phyloP scores from a whole-genome alignment of 1,140 invertebrate species.

The Nymphalis io region DNA sequence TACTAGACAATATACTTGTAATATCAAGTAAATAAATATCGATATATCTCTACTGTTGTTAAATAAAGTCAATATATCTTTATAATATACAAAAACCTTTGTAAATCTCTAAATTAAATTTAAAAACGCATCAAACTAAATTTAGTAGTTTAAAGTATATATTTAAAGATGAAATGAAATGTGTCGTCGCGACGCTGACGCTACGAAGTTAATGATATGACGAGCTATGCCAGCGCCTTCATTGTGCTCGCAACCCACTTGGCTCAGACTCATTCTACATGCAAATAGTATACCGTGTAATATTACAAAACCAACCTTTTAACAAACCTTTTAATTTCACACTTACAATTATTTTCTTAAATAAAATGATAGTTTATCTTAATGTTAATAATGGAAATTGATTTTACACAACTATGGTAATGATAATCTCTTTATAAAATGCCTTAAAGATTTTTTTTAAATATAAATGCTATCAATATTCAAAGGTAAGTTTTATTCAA shows the following conservation, averaged over 20 bases:
- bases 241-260: constrained; percentile 63
- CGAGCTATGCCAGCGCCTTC: constrained; percentile 42
- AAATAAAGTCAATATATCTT: too few species aligned
- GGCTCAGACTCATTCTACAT: constrained; percentile 54
- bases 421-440: too few species aligned
- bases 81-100: too few species aligned
- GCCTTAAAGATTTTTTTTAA: too few species aligned
- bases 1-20: too few species aligned
- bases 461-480: too few species aligned
- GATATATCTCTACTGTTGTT: too few species aligned
- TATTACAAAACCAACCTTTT: constrained; percentile 29
- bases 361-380: not conserved
- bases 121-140: not conserved
- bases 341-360: not conserved
- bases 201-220: constrained; percentile 54
- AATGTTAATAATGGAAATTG: too few species aligned
- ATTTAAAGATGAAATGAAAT: constrained; percentile 32
- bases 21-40: too few species aligned
- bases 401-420: too few species aligned
- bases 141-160: not conserved
- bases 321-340: constrained; percentile 30
- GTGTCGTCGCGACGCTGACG: constrained; percentile 44
- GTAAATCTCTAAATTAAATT: too few species aligned
- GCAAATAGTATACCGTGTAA: constrained; percentile 42
- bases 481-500: too few species aligned